Percentiles rank a stretch among this genome's conserved stretches.
Evolutionary conservation across 2,797 vertebrate genomes (phyloP).

Genomic region (Botia almorhae): DNA sequence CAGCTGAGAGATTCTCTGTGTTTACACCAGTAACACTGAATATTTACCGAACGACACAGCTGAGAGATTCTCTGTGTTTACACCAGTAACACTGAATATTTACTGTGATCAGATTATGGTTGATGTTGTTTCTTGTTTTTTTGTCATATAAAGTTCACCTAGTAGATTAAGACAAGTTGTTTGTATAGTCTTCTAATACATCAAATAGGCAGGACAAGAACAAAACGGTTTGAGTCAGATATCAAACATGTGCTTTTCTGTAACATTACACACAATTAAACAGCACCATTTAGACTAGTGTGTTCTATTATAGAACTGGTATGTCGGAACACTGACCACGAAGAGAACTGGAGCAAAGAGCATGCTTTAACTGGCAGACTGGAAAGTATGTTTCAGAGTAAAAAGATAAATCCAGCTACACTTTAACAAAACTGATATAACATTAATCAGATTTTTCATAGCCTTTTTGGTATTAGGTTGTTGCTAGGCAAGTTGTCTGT

Average conservation of each 20-base stretch:
- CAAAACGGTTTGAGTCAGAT: constrained; percentile 7
- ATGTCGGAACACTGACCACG: neutral
- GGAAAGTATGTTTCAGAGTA: constrained; percentile 56
- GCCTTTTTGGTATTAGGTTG: no score
- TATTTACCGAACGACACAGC: constrained; percentile 19
- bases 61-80: neutral
- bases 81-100: neutral
- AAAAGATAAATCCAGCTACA: constrained; percentile 35
- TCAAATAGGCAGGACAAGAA: constrained; percentile 7
- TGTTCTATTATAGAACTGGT: constrained; percentile 7
- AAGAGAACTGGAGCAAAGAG: constrained; percentile 30
- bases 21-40: no score
- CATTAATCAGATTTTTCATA: no score
- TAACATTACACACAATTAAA: constrained; percentile 44
- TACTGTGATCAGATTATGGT: neutral
- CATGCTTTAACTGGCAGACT: constrained; percentile 60
- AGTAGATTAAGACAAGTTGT: constrained; percentile 3
- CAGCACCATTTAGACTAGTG: constrained; percentile 18
- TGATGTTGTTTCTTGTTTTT: no score
- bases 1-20: neutral
- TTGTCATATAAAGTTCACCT: neutral
- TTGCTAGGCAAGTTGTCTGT: no score
- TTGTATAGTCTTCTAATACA: constrained; percentile 23
- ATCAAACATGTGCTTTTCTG: constrained; percentile 35
- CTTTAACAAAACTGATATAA: no score